phyloP scores from a whole-genome alignment of 23 tunicate species.

The Phallusia fumigata region DNA sequence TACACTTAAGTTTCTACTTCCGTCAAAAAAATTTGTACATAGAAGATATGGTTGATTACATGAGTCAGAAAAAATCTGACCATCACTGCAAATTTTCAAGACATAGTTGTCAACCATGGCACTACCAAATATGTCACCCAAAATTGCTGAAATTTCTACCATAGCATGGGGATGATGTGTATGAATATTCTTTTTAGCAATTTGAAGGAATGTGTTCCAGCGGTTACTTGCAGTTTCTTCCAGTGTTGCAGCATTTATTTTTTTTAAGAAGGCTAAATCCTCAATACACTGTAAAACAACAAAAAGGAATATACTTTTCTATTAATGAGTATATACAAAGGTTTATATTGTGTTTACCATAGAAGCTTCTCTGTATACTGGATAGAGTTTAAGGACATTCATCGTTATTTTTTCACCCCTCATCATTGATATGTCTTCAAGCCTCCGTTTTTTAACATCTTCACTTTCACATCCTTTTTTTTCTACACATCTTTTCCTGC shows the following conservation, averaged over 20 bases:
- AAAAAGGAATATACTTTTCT: background rate
- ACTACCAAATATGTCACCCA: background rate
- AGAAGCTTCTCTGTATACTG: background rate
- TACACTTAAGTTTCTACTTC: background rate
- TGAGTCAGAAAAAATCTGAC: background rate
- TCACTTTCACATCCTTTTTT: background rate
- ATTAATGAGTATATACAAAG: background rate
- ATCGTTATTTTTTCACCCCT: conserved; percentile 1
- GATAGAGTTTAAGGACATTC: background rate
- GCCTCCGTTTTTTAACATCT: background rate
- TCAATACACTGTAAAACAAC: conserved; percentile 1
- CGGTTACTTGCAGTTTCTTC: background rate
- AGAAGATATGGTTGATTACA: background rate
- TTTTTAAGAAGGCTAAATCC: conserved; percentile 3
- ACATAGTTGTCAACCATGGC: background rate
- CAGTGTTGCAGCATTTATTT: background rate
- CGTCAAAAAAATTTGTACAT: background rate
- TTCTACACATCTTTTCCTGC: background rate
- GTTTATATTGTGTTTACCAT: background rate
- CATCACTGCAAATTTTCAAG: background rate
- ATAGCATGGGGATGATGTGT: background rate
- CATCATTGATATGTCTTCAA: background rate
- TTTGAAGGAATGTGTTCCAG: background rate
- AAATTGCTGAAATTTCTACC: background rate
- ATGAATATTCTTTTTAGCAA: background rate